phyloP scores from a whole-genome alignment of 2,888 invertebrate species.

The Chrysodeixis includens region DNA sequence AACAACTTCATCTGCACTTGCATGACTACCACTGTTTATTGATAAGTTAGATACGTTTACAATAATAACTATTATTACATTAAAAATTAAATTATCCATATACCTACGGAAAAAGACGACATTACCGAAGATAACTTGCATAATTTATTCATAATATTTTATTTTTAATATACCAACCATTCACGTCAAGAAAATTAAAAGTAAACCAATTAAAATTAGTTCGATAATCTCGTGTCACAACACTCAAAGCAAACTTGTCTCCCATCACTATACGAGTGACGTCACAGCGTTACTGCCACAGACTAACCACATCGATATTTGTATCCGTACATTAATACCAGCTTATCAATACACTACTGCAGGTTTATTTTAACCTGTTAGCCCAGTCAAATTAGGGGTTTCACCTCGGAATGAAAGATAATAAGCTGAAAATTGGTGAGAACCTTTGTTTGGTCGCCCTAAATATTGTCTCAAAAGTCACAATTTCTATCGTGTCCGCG shows the following conservation, averaged over 20 bases:
- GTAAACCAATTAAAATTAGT: conserved; percentile 5
- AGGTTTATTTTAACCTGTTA: conserved; percentile 36
- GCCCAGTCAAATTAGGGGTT: too few species aligned
- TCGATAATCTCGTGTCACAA: conserved; percentile 13
- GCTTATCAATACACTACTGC: conserved; percentile 41
- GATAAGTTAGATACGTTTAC: conserved; percentile 11
- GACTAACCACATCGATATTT: conserved; percentile 45
- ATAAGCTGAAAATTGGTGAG: too few species aligned
- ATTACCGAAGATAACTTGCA: too few species aligned
- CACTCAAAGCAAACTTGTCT: conserved; percentile 16
- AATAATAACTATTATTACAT: too few species aligned
- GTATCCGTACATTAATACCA: conserved; percentile 16
- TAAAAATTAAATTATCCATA: too few species aligned
- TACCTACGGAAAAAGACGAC: too few species aligned
- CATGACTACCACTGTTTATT: conserved; percentile 18
- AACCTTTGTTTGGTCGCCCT: too few species aligned
- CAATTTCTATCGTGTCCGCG: too few species aligned
- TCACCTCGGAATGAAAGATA: too few species aligned
- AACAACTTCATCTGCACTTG: conserved; percentile 39
- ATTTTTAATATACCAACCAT: neutral
- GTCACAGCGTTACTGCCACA: conserved; percentile 34
- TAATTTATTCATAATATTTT: neutral
- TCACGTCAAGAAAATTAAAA: neutral
- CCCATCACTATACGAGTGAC: conserved; percentile 20
- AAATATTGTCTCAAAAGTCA: too few species aligned